A percentile compares a stretch with the other conserved stretches of the same genome.
phyloP scores from a whole-genome alignment of 2,113 vertebrate genomes.

The Ardeotis arabs region DNA sequence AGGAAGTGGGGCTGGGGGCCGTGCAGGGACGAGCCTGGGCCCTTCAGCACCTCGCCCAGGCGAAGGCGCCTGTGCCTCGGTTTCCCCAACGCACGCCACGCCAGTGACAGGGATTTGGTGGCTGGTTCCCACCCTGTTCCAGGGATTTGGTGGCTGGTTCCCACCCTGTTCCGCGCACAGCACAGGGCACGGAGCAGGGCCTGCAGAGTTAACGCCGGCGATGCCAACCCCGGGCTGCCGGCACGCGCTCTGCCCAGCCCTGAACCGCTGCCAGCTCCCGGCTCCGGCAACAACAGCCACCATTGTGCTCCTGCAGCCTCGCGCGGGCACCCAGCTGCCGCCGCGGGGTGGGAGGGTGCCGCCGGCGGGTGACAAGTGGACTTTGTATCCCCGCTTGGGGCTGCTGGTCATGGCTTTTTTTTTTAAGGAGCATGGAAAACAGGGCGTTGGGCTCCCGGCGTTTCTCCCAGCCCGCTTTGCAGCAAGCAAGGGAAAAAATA shows the following conservation, averaged over 20 bases:
- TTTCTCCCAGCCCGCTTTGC: neutral
- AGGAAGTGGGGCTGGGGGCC: neutral
- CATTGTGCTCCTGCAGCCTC: neutral
- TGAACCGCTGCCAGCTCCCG: constrained; percentile 31
- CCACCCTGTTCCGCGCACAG: rapidly evolving
- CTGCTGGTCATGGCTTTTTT: neutral
- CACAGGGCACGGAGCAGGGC: neutral
- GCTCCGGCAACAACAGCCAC: constrained; percentile 22
- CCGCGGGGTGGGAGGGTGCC: neutral
- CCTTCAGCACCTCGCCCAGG: neutral
- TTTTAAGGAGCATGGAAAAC: neutral
- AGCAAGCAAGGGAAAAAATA: neutral
- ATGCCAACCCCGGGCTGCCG: neutral
- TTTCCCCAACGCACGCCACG: rapidly evolving
- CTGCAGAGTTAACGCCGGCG: neutral
- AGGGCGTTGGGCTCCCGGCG: neutral
- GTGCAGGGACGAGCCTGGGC: rapidly evolving
- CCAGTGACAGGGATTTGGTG: rapidly evolving
- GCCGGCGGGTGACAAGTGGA: constrained; percentile 25
- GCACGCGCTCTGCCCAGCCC: constrained; percentile 24
- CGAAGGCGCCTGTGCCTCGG: rapidly evolving
- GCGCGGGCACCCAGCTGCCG: constrained; percentile 26
- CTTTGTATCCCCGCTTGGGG: neutral
- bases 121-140: neutral
- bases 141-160: rapidly evolving